phyloP scores from a whole-genome alignment of 92 coral and sea anemone species.

The Blastomussa wellsi region DNA sequence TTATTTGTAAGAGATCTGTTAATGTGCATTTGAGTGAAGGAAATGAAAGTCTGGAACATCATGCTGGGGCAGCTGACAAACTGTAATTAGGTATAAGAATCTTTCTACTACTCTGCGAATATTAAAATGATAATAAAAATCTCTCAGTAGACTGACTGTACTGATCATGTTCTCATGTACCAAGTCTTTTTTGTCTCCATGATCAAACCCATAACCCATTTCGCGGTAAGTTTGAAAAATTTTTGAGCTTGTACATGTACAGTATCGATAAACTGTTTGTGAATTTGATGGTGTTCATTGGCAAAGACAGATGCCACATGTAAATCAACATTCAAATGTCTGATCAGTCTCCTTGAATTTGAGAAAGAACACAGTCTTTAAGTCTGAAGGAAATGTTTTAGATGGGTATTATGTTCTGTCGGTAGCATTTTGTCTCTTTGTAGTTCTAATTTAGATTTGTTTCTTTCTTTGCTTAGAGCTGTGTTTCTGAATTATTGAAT shows the following conservation, averaged over 20 bases:
- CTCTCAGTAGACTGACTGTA: no score
- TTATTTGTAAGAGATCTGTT: neutral
- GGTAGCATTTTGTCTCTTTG: neutral
- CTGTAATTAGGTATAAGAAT: conserved; percentile 20
- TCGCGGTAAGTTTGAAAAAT: conserved; percentile 2
- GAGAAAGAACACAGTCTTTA: neutral
- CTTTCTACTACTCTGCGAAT: neutral
- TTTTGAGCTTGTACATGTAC: neutral
- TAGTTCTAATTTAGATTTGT: neutral
- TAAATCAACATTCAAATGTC: neutral
- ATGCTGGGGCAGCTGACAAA: conserved; percentile 6
- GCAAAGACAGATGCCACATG: neutral
- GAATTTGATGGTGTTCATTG: conserved; percentile 14
- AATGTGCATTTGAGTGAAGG: conserved; percentile 5
- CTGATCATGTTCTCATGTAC: neutral
- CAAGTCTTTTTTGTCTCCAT: no score
- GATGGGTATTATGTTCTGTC: no score
- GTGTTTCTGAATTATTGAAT: neutral
- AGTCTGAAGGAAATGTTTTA: neutral
- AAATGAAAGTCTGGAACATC: conserved; percentile 14
- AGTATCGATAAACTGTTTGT: neutral
- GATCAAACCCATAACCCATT: neutral
- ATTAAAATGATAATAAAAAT: neutral
- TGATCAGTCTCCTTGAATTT: neutral
- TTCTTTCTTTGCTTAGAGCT: neutral